phyloP scores from a whole-genome alignment of 1,140 invertebrate genomes.

The Conus ventricosus region DNA sequence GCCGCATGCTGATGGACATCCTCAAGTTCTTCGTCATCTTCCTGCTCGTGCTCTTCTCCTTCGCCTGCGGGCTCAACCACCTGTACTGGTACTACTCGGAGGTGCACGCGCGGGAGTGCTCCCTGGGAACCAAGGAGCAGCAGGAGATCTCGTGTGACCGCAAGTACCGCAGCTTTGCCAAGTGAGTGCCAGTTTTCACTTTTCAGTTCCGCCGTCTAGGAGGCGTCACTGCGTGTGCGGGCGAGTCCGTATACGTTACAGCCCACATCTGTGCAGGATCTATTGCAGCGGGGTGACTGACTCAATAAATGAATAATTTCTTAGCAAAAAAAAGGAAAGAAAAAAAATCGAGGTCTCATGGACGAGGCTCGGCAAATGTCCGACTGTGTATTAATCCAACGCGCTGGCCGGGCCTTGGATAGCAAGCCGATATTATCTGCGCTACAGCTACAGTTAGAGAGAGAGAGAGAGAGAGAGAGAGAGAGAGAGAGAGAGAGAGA shows the following conservation, averaged over 20 bases:
- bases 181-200: constrained; percentile 62
- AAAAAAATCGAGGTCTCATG: too few relatives aligned
- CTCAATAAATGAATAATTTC: too few relatives aligned
- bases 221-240: not conserved
- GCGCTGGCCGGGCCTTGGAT: too few relatives aligned
- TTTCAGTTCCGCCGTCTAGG: not conserved
- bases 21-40: constrained; percentile 97
- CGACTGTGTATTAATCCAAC: too few relatives aligned
- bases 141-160: constrained; percentile 59
- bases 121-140: constrained; percentile 21
- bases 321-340: too few relatives aligned
- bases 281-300: too few relatives aligned
- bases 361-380: too few relatives aligned
- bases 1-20: constrained; percentile 97
- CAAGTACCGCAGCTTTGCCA: constrained; percentile 71
- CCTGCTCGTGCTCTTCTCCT: constrained; percentile 96
- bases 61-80: constrained; percentile 96
- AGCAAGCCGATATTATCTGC: too few relatives aligned
- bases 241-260: not conserved
- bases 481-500: too few relatives aligned
- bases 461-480: too few relatives aligned
- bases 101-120: constrained; percentile 90
- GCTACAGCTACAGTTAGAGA: too few relatives aligned
- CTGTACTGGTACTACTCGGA: constrained; percentile 97
- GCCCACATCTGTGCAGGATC: too few relatives aligned